A percentile compares a stretch with the other conserved stretches of the same genome.
Conservation (phyloP, 2,113 vertebrate species). For the Turnix velox region DNA sequence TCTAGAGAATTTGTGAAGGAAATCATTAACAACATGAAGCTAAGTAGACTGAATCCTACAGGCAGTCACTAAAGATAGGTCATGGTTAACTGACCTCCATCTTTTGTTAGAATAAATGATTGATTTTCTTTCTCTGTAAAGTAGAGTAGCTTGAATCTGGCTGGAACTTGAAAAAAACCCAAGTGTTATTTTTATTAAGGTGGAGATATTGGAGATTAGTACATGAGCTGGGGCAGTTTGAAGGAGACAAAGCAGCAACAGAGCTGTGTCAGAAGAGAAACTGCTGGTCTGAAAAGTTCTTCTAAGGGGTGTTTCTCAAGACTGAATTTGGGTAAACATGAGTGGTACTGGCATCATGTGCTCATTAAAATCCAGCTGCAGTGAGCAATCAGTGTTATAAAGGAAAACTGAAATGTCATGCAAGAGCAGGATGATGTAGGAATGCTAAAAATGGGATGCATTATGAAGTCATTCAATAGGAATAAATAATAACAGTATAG, state of each 20-base stretch:
- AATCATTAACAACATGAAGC: slow-evolving; percentile 31
- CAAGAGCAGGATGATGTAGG: background rate
- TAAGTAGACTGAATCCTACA: background rate
- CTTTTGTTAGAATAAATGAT: background rate
- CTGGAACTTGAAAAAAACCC: background rate
- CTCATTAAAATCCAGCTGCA: background rate
- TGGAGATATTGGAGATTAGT: background rate
- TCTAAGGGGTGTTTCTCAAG: background rate
- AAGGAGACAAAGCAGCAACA: background rate
- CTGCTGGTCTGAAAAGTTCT: background rate
- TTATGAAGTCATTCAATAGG: background rate
- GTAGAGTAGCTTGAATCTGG: background rate
- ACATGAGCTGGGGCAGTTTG: background rate
- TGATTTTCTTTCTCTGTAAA: background rate
- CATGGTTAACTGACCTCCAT: background rate
- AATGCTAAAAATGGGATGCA: background rate
- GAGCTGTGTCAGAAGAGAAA: background rate
- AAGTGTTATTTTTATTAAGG: background rate
- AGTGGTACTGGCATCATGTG: background rate
- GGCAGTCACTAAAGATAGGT: background rate
- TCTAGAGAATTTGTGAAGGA: background rate
- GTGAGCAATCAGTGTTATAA: background rate
- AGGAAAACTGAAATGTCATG: background rate
- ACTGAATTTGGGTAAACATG: background rate
- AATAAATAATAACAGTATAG: background rate